These are phyloP conservation scores for Bugulina stolonifera DNA, from an alignment of 2,888 invertebrate species.

Conservation along the genomic window DNA sequence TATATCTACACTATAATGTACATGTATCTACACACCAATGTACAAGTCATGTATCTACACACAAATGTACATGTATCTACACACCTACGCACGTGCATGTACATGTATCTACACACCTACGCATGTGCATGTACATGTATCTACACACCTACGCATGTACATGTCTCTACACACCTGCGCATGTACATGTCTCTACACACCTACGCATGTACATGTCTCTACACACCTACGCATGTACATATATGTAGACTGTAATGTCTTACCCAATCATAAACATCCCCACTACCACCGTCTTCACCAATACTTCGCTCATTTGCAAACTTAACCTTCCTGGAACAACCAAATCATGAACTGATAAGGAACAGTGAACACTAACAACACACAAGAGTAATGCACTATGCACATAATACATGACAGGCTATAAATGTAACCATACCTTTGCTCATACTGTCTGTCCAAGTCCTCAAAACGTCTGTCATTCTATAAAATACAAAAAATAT, in stretches of 20 bases:
- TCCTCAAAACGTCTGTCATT: conserved; percentile 35
- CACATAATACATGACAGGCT: background rate
- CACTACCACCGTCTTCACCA: background rate
- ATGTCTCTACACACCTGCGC: too few relatives aligned
- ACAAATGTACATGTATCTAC: too few relatives aligned
- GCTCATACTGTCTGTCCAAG: conserved; percentile 37
- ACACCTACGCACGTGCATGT: too few relatives aligned
- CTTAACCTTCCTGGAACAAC: conserved; percentile 21
- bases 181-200: too few relatives aligned
- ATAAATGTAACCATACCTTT: conserved; percentile 36
- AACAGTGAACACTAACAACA: background rate
- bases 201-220: too few relatives aligned
- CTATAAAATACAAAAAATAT: conserved; percentile 30
- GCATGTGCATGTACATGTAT: too few relatives aligned
- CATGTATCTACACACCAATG: too few relatives aligned
- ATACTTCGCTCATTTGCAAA: conserved; percentile 1
- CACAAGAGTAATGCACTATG: background rate
- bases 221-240: too few relatives aligned
- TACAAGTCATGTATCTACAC: too few relatives aligned
- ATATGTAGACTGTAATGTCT: background rate
- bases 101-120: too few relatives aligned
- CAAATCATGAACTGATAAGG: background rate
- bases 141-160: too few relatives aligned
- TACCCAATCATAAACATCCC: conserved; percentile 24
- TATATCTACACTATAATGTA: too few relatives aligned